These are phyloP conservation scores for Lethrus apterus DNA, from an alignment of 1,140 invertebrate genomes.

Conservation along the genomic window DNA sequence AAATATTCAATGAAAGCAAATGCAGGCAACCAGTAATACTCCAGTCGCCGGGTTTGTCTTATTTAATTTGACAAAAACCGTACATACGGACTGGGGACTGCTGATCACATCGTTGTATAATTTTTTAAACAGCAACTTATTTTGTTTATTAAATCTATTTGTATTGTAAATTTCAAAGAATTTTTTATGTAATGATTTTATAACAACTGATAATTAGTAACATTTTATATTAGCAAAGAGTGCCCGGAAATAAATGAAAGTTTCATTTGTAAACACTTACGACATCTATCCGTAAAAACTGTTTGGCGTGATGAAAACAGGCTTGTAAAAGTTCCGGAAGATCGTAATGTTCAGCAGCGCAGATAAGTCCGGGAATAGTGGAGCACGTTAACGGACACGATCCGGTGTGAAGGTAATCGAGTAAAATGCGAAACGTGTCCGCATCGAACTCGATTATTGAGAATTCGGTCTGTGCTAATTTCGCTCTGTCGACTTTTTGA, in stretches of 20 bases:
- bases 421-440: constrained; percentile 81
- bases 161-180: too few relatives aligned
- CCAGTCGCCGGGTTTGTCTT: too few relatives aligned
- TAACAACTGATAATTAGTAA: too few relatives aligned
- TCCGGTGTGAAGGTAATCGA: constrained; percentile 89
- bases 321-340: constrained; percentile 86
- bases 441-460: constrained; percentile 92
- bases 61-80: too few relatives aligned
- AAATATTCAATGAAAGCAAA: too few relatives aligned
- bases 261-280: constrained; percentile 43
- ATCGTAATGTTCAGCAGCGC: constrained; percentile 91
- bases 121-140: too few relatives aligned
- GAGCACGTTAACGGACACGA: constrained; percentile 86
- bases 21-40: too few relatives aligned
- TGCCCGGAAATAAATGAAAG: background rate
- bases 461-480: constrained; percentile 90
- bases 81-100: too few relatives aligned
- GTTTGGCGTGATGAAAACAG: constrained; percentile 92
- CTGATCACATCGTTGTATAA: too few relatives aligned
- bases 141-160: too few relatives aligned
- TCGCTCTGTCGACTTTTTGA: constrained; percentile 85
- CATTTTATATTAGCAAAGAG: too few relatives aligned
- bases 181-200: too few relatives aligned
- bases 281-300: constrained; percentile 84
- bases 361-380: constrained; percentile 86